A percentile compares a stretch with the other conserved stretches of the same genome.
These are phyloP conservation scores for Calameuta idolon DNA, from an alignment of 2,888 invertebrate genomes.

Conservation along the genomic window DNA sequence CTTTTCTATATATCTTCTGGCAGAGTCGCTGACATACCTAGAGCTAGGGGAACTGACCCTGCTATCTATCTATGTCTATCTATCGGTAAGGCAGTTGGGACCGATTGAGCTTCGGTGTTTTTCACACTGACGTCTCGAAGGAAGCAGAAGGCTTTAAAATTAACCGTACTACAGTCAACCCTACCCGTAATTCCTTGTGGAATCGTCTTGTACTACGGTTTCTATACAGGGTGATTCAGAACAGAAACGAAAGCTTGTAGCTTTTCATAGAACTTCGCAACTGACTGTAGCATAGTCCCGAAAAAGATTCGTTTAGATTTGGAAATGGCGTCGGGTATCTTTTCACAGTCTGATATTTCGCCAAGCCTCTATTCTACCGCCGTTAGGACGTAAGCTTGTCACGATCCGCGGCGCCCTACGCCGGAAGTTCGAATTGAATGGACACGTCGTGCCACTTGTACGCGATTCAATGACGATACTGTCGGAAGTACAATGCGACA, in stretches of 20 bases:
- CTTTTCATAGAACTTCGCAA: background rate
- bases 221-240: no score
- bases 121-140: background rate
- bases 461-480: slow-evolving; percentile 15
- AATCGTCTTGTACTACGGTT: background rate
- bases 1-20: slow-evolving; percentile 17
- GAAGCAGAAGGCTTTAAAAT: background rate
- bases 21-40: background rate
- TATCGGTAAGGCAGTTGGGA: background rate
- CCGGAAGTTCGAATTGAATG: slow-evolving; percentile 33
- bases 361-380: slow-evolving; percentile 7
- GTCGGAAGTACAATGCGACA: slow-evolving; percentile 12
- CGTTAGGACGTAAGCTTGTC: slow-evolving; percentile 36
- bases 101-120: background rate
- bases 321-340: background rate
- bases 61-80: background rate
- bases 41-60: background rate
- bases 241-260: no score
- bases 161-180: background rate
- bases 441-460: slow-evolving; percentile 1
- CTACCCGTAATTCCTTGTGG: background rate
- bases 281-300: background rate
- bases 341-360: background rate
- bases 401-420: slow-evolving; percentile 29
- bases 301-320: background rate